Evolutionary conservation across 2,888 invertebrate genomes (phyloP).

Genomic region (Calameuta filiformis): DNA sequence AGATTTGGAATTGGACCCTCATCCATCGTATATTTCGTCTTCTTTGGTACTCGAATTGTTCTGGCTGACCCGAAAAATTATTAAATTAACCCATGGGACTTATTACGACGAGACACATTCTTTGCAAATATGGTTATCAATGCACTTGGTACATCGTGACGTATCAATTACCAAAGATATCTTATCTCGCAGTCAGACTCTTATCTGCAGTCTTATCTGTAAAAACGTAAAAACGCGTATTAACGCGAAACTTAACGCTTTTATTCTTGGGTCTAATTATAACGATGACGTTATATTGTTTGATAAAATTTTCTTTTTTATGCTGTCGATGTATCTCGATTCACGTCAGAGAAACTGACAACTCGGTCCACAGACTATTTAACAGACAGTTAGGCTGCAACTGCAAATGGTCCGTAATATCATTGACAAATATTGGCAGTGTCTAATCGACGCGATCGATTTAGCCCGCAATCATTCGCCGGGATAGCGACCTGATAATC

Average conservation of each 20-base stretch:
- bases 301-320: no score
- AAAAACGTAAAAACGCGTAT: neutral
- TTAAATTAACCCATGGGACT: neutral
- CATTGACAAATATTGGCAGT: neutral
- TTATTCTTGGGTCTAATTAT: neutral
- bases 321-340: no score
- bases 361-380: neutral
- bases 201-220: neutral
- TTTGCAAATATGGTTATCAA: no score
- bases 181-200: no score
- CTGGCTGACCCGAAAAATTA: neutral
- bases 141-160: no score
- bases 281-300: neutral
- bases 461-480: neutral
- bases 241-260: neutral
- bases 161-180: no score
- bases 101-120: neutral
- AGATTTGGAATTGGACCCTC: no score
- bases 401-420: neutral
- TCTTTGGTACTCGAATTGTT: neutral
- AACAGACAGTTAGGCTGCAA: neutral
- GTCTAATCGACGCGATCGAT: neutral
- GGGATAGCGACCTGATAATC: constrained; percentile 47
- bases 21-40: neutral
- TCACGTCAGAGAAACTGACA: no score